Percentiles rank a stretch among this genome's conserved stretches.
phyloP scores from a whole-genome alignment of 2,797 vertebrate genomes.

The Carduelis carduelis region DNA sequence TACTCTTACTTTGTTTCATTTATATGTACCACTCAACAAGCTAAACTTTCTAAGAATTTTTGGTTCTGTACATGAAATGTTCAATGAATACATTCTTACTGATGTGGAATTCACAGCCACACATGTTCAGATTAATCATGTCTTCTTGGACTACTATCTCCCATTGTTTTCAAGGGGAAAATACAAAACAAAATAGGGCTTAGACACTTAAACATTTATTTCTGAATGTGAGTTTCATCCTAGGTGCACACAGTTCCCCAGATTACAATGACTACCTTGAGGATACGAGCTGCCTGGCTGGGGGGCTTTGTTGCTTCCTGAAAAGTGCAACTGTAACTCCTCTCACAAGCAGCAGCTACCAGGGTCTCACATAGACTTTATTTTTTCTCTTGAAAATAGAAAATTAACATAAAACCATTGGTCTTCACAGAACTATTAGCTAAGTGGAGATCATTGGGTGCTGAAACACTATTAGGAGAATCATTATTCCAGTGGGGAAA shows the following conservation, averaged over 20 bases:
- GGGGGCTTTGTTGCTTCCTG: neutral
- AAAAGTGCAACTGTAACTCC: neutral
- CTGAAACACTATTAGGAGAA: neutral
- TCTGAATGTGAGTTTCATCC: neutral
- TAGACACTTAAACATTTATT: neutral
- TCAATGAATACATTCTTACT: neutral
- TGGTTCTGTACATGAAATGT: neutral
- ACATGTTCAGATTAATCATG: neutral
- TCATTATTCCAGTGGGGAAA: neutral
- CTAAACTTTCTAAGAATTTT: neutral
- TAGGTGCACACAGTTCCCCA: neutral
- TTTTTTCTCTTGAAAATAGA: neutral
- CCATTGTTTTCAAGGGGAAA: neutral
- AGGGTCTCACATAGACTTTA: neutral
- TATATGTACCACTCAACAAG: neutral
- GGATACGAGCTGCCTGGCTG: neutral
- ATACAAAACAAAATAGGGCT: neutral
- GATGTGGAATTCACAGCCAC: neutral
- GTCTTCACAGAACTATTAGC: neutral
- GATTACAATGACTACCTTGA: neutral
- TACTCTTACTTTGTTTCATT: neutral
- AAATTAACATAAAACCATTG: neutral
- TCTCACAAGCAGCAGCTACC: neutral
- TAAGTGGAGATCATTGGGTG: neutral
- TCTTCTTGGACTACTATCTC: neutral